phyloP scores from a whole-genome alignment of 2,888 invertebrate species.

The Arenicola marina region DNA sequence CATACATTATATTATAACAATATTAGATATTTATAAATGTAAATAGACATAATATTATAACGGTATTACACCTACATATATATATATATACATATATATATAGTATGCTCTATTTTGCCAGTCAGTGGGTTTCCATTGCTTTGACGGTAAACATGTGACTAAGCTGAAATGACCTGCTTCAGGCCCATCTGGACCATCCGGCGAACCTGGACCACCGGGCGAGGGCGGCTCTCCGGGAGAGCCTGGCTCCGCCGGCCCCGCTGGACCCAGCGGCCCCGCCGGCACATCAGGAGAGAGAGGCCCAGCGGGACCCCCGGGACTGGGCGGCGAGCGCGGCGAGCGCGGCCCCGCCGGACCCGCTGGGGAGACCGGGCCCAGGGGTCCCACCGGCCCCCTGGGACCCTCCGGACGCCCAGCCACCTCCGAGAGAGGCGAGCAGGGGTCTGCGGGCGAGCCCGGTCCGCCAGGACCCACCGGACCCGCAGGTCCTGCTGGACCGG shows the following conservation, averaged over 20 bases:
- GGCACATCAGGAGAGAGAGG: slow-evolving; percentile 19
- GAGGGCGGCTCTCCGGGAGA: too few relatives aligned
- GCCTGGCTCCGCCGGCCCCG: slow-evolving; percentile 14
- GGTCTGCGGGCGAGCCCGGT: slow-evolving; percentile 11
- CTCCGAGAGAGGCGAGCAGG: slow-evolving; percentile 11
- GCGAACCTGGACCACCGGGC: slow-evolving; percentile 21
- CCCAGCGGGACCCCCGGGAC: slow-evolving; percentile 12
- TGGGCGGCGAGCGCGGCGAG: slow-evolving; percentile 19
- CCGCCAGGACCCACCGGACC: slow-evolving; percentile 13
- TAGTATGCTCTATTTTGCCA: too few relatives aligned
- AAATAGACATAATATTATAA: too few relatives aligned
- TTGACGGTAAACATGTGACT: too few relatives aligned
- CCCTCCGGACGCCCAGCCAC: too few relatives aligned
- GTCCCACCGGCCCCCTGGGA: too few relatives aligned
- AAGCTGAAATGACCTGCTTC: too few relatives aligned
- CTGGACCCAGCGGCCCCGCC: slow-evolving; percentile 18
- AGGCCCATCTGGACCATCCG: slow-evolving; percentile 20
- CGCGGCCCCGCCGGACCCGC: slow-evolving; percentile 13
- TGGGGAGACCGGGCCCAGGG: slow-evolving; percentile 12
- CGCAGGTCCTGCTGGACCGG: slow-evolving; percentile 12
- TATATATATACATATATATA: too few relatives aligned
- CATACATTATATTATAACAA: neutral
- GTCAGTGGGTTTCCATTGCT: too few relatives aligned
- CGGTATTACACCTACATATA: too few relatives aligned
- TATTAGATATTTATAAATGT: too few relatives aligned